A percentile compares a stretch with the other conserved stretches of the same genome.
phyloP scores from a whole-genome alignment of 2,888 invertebrate species.

The Pocota personata region DNA sequence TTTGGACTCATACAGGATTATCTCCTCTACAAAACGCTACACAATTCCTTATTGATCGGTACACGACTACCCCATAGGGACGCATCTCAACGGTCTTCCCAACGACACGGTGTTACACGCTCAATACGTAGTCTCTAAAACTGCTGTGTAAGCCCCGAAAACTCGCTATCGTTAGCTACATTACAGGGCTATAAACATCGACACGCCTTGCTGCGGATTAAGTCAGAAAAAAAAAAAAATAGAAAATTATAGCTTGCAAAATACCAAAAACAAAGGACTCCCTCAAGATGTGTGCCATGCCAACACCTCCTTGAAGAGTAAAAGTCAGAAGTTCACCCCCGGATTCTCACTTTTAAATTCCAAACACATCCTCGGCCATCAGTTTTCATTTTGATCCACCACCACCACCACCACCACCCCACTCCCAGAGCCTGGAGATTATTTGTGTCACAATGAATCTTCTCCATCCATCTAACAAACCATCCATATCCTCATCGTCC shows the following conservation, averaged over 20 bases:
- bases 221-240: not conserved
- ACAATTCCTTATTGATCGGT: not conserved
- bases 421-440: conserved; percentile 17
- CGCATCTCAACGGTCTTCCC: not conserved
- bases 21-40: not conserved
- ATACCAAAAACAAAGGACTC: conserved; percentile 27
- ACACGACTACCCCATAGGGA: not conserved
- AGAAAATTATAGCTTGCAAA: conserved; percentile 23
- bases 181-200: conserved; percentile 31
- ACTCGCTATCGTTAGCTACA: conserved; percentile 22
- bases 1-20: not conserved
- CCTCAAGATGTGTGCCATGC: conserved; percentile 21
- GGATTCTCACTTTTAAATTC: conserved; percentile 44
- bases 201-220: conserved; percentile 31
- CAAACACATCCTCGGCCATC: conserved; percentile 63
- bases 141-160: conserved; percentile 20
- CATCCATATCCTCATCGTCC: conserved; percentile 8
- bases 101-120: not conserved
- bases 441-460: conserved; percentile 57
- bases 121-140: conserved; percentile 15
- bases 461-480: conserved; percentile 12
- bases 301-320: conserved; percentile 15
- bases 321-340: conserved; percentile 29
- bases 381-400: conserved; percentile 69
- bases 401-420: conserved; percentile 3